A percentile compares a stretch with the other conserved stretches of the same genome.
Conservation (phyloP, 2,797 vertebrate genomes). For the Sylvilagus floridanus region DNA sequence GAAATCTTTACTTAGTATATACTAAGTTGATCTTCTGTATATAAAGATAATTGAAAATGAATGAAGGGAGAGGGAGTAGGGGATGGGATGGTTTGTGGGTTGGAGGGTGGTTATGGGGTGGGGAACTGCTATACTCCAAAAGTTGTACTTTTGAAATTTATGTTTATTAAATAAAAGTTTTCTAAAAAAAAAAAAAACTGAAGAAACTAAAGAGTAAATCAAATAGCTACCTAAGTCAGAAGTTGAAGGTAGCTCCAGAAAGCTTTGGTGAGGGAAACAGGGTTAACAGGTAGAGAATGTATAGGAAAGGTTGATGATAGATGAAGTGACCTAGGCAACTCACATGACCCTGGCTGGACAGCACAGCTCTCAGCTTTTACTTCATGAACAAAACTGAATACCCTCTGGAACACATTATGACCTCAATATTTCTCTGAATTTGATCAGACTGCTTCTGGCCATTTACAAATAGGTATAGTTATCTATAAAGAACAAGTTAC, state of each 20-base stretch:
- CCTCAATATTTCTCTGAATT: not conserved
- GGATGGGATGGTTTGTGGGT: too few species aligned
- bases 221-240: not conserved
- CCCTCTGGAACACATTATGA: not conserved
- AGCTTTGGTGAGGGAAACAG: not conserved
- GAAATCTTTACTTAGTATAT: too few species aligned
- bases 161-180: too few species aligned
- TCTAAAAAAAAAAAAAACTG: not conserved
- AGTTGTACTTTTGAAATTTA: too few species aligned
- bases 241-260: conserved; percentile 34
- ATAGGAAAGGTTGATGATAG: not conserved
- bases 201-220: not conserved
- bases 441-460: not conserved
- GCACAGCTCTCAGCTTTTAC: not conserved
- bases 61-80: too few species aligned
- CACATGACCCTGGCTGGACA: not conserved
- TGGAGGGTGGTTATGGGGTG: too few species aligned
- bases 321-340: not conserved
- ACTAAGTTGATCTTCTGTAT: too few species aligned
- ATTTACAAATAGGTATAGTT: not conserved
- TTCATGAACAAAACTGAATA: not conserved
- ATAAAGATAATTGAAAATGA: too few species aligned
- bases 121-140: too few species aligned
- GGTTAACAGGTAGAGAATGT: not conserved
- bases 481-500: not conserved